Percentiles rank a stretch among this genome's conserved stretches.
Conservation (phyloP, 2,113 vertebrate species). For the Zapus hudsonius region DNA sequence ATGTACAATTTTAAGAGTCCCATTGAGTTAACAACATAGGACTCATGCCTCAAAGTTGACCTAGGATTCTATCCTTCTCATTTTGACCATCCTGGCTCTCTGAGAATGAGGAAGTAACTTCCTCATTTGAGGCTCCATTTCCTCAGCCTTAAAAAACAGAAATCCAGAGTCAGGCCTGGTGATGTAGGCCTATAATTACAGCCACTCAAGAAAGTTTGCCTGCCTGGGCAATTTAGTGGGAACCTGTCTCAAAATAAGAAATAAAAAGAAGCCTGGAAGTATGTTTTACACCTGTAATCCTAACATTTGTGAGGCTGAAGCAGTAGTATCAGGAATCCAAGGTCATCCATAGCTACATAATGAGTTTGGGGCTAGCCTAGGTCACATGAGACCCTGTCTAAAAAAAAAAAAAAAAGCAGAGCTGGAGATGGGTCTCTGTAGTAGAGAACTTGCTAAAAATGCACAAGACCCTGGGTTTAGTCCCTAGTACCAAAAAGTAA, state of each 20-base stretch:
- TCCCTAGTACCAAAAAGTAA: not conserved
- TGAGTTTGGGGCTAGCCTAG: not conserved
- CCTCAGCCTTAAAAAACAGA: slow-evolving; percentile 44
- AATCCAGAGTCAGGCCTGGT: not conserved
- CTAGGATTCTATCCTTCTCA: not conserved
- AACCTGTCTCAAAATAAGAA: not conserved
- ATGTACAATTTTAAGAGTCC: not conserved
- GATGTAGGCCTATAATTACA: not conserved
- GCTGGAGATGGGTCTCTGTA: not conserved
- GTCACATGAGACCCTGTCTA: not conserved
- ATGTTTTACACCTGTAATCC: not conserved
- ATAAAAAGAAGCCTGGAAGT: not conserved
- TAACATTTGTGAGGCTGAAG: not conserved
- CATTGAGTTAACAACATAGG: not conserved
- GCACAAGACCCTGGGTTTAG: not conserved
- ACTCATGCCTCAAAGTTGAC: not conserved
- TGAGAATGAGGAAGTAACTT: not conserved
- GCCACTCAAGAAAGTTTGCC: not conserved
- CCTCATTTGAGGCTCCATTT: slow-evolving; percentile 15
- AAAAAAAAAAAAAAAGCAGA: not conserved
- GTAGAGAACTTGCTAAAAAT: not conserved
- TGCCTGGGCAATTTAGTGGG: not conserved
- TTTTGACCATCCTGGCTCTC: not conserved
- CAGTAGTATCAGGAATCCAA: not conserved
- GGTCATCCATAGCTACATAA: not conserved